Evolutionary conservation across 2,113 vertebrate genomes (phyloP).

Genomic region (Rhineura floridana): DNA sequence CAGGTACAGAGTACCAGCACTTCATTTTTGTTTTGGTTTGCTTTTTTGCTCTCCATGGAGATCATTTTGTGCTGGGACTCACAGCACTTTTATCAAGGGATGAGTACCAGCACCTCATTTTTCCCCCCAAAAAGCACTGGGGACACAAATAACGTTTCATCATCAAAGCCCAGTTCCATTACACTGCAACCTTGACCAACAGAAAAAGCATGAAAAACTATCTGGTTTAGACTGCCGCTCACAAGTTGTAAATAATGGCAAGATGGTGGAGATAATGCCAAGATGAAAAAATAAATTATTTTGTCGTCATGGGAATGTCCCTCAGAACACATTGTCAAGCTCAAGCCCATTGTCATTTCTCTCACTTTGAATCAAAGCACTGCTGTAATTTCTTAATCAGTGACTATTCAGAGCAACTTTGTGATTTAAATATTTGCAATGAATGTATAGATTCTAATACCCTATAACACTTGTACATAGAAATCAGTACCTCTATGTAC

Average conservation of each 20-base stretch:
- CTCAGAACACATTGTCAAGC: constrained; percentile 30
- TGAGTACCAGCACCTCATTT: no score
- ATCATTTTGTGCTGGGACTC: no score
- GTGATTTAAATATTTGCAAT: constrained; percentile 35
- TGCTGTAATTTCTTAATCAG: constrained; percentile 51
- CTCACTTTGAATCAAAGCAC: constrained; percentile 44
- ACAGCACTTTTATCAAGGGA: no score
- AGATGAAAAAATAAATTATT: constrained; percentile 42
- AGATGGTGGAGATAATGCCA: constrained; percentile 31
- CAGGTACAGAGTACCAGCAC: no score
- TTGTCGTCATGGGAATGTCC: constrained; percentile 56
- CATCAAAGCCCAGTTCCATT: background rate
- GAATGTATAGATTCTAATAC: background rate
- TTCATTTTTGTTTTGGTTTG: no score
- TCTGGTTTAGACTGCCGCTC: constrained; percentile 48
- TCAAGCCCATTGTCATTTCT: constrained; percentile 28
- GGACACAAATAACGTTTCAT: accelerated
- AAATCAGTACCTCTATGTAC: background rate
- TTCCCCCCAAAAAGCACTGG: no score
- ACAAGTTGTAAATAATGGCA: constrained; percentile 24
- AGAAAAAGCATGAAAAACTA: background rate
- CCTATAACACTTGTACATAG: background rate
- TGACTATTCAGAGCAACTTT: constrained; percentile 42
- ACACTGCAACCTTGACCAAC: background rate
- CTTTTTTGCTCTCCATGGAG: no score